A percentile compares a stretch with the other conserved stretches of the same genome.
These are phyloP conservation scores for Drosophila kanekoi DNA, from an alignment of 2,888 invertebrate species.

Conservation along the genomic window DNA sequence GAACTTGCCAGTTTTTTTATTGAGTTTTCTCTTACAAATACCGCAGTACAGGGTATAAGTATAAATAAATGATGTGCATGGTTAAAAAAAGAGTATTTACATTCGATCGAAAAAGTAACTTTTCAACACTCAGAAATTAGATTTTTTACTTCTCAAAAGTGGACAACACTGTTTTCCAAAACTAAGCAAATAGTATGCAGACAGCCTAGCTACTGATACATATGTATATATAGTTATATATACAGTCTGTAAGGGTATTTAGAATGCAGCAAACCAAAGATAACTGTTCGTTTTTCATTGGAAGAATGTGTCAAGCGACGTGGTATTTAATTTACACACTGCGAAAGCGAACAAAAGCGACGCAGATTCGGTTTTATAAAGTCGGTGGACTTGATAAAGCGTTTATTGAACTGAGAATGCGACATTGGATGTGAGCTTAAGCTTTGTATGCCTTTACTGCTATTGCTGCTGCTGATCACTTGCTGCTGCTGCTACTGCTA, in stretches of 20 bases:
- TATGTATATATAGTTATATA: background rate
- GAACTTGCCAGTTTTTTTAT: conserved; percentile 1
- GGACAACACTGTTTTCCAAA: no score
- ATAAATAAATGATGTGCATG: no score
- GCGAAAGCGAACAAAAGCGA: conserved; percentile 22
- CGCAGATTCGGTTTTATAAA: conserved; percentile 32
- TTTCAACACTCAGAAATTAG: no score
- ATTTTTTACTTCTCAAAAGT: no score
- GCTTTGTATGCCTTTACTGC: conserved; percentile 8
- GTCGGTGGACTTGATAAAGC: conserved; percentile 46
- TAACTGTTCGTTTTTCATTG: conserved; percentile 5
- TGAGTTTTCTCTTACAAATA: no score
- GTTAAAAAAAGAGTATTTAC: no score
- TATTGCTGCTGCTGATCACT: conserved; percentile 17
- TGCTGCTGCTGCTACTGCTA: conserved; percentile 4
- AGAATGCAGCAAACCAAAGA: background rate
- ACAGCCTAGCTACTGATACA: no score
- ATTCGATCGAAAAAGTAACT: no score
- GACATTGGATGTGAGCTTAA: conserved; percentile 12
- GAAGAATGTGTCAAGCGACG: conserved; percentile 19
- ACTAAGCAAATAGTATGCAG: no score
- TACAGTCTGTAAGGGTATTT: background rate
- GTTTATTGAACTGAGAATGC: conserved; percentile 55
- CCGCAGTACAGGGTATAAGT: no score
- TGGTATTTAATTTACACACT: conserved; percentile 31